Evolutionary conservation across 2,888 invertebrate genomes (phyloP).

Genomic region (Parnassius smintheus): DNA sequence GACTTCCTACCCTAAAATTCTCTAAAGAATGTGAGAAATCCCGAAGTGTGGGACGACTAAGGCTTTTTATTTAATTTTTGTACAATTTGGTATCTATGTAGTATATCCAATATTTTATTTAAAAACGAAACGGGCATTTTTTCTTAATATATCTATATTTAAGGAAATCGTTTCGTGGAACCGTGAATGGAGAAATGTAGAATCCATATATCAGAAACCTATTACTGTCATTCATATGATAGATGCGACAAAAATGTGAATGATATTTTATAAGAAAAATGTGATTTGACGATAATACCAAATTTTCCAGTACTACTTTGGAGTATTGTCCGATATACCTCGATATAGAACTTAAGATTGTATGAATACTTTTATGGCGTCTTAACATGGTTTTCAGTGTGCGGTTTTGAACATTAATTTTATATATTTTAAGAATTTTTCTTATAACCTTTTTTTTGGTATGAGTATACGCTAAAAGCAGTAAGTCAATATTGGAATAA

Average conservation of each 20-base stretch:
- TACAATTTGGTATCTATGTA: too few relatives aligned
- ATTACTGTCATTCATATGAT: conserved; percentile 25
- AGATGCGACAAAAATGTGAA: conserved; percentile 20
- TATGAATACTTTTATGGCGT: not conserved
- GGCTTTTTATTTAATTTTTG: too few relatives aligned
- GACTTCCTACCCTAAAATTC: too few relatives aligned
- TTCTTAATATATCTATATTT: not conserved
- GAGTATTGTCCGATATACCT: conserved; percentile 4
- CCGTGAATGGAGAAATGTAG: conserved; percentile 3
- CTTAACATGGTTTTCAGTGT: not conserved
- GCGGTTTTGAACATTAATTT: not conserved
- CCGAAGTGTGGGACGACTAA: too few relatives aligned
- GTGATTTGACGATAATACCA: conserved; percentile 17
- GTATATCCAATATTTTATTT: too few relatives aligned
- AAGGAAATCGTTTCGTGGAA: conserved; percentile 5
- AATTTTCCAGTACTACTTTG: conserved; percentile 13
- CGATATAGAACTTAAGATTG: not conserved
- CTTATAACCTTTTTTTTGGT: too few relatives aligned
- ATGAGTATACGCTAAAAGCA: too few relatives aligned
- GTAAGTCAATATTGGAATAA: too few relatives aligned
- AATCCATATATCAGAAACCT: conserved; percentile 24
- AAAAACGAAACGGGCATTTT: too few relatives aligned
- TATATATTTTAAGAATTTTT: too few relatives aligned
- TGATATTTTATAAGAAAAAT: conserved; percentile 16
- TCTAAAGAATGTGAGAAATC: too few relatives aligned